phyloP scores from a whole-genome alignment of 53 echinoderm and acorn worm species.

The Arbacia lixula region DNA sequence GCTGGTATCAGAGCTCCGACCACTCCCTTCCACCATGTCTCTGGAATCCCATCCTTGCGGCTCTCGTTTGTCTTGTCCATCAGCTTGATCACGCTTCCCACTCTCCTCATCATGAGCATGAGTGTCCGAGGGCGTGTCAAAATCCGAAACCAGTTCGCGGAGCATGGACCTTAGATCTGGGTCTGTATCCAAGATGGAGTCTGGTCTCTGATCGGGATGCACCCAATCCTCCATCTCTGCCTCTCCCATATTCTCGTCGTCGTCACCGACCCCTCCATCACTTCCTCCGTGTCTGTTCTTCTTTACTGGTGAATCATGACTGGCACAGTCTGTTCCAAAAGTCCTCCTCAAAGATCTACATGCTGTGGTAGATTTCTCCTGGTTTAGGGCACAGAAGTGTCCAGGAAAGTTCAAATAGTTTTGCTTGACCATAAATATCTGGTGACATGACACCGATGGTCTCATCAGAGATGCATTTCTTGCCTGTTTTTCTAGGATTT shows the following conservation, averaged over 20 bases:
- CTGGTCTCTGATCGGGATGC: slow-evolving; percentile 63
- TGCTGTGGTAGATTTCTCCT: too few relatives aligned
- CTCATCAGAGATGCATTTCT: too few relatives aligned
- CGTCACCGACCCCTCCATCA: not conserved
- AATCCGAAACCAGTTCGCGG: slow-evolving; percentile 82
- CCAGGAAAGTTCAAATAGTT: slow-evolving; percentile 80
- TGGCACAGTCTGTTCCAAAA: too few relatives aligned
- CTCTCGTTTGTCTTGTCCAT: not conserved
- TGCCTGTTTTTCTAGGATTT: too few relatives aligned
- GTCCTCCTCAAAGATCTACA: too few relatives aligned
- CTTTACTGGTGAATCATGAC: too few relatives aligned
- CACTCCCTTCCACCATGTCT: not conserved
- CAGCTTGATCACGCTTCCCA: not conserved
- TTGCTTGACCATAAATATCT: slow-evolving; percentile 95
- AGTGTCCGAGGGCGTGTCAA: slow-evolving; percentile 33
- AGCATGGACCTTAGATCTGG: slow-evolving; percentile 74
- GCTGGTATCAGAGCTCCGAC: not conserved
- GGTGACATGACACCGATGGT: too few relatives aligned
- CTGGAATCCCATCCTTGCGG: not conserved
- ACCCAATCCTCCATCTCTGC: slow-evolving; percentile 62
- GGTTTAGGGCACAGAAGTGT: slow-evolving; percentile 93
- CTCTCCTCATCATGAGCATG: not conserved
- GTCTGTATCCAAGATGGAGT: slow-evolving; percentile 44
- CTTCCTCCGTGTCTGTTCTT: too few relatives aligned
- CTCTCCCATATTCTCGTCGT: not conserved